Base-by-base conservation (phyloP, 1,140 invertebrate species). In the Leptopilina boulardi region DNA sequence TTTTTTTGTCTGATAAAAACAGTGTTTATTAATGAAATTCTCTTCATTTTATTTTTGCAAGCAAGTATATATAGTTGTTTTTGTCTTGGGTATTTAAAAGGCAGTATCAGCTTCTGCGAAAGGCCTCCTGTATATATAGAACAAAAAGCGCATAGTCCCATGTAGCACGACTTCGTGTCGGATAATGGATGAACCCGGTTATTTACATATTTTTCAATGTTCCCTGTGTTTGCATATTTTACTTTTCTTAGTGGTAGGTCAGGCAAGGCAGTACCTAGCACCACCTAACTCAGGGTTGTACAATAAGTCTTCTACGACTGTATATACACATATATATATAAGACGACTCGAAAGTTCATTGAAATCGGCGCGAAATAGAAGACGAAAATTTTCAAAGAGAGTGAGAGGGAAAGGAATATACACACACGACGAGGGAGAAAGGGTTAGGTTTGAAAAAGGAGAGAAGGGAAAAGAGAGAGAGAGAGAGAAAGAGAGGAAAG, bases 241-340 rank as follows among this genome's bases (percentile, higher is more conserved):
- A 66, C 59, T 26, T 34, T 23, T 66, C 59, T 34, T 34, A 66
- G 82, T 77, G 80, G 72, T 80, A 83, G 82, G 80, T 80, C 82
- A 87, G 87, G 83, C 87, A 86, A 87, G 88, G 81, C 82, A 51
- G 87, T 88, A 77, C 87, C 87, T 86, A 73, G 85, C 86, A 81
- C 82, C 76, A 83, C 80, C 81, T 82, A 85, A 80, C 82, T 84
- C 80, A 77, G 77, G 80, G 80, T 77, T 77, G 75, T 81, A 80
- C 80, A 73, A 38, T 80, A 80, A 84, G 78, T 78, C 72, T 74
- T 77, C 74, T 41, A 75, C 77, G 70, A 78, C n/a, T n/a, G n/a
- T n/a, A n/a, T n/a, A n/a, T n/a, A n/a, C n/a, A n/a, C n/a, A n/a
- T n/a, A n/a, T n/a, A n/a, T n/a, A n/a, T n/a, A n/a, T n/a, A n/a